Conservation (phyloP, 1,140 invertebrate species). For the Caenorhabditis remanei region DNA sequence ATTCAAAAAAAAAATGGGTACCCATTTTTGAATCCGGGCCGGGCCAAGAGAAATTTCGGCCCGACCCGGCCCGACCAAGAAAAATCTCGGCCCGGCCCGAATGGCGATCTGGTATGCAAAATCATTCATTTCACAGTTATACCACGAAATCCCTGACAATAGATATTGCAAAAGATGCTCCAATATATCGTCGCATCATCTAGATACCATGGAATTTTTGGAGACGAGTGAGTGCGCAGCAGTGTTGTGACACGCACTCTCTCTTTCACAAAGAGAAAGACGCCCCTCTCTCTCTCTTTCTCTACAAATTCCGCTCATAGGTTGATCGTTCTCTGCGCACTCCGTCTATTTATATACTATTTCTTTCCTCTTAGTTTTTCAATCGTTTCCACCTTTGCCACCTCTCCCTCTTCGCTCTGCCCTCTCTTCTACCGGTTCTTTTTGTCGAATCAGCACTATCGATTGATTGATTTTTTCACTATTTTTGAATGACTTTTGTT, state of each 20-base stretch:
- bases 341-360: not conserved
- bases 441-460: slow-evolving; percentile 28
- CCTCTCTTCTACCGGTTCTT: slow-evolving; percentile 12
- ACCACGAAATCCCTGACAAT: slow-evolving; percentile 4
- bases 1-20: too few species aligned
- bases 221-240: slow-evolving; percentile 16
- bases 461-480: slow-evolving; percentile 7
- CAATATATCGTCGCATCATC: slow-evolving; percentile 15
- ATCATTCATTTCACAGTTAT: not conserved
- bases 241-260: slow-evolving; percentile 34
- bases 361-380: slow-evolving; percentile 17
- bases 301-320: slow-evolving; percentile 33
- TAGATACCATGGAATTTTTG: not conserved
- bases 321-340: slow-evolving; percentile 36
- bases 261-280: slow-evolving; percentile 11
- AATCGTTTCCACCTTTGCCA: slow-evolving; percentile 46
- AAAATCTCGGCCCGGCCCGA: too few species aligned
- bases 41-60: too few species aligned
- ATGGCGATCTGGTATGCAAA: not conserved
- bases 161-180: slow-evolving; percentile 32
- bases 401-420: not conserved
- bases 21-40: too few species aligned
- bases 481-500: not conserved
- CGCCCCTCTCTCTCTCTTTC: not conserved
- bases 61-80: too few species aligned